phyloP scores from a whole-genome alignment of 2,888 invertebrate species.

The Diogma glabrata region DNA sequence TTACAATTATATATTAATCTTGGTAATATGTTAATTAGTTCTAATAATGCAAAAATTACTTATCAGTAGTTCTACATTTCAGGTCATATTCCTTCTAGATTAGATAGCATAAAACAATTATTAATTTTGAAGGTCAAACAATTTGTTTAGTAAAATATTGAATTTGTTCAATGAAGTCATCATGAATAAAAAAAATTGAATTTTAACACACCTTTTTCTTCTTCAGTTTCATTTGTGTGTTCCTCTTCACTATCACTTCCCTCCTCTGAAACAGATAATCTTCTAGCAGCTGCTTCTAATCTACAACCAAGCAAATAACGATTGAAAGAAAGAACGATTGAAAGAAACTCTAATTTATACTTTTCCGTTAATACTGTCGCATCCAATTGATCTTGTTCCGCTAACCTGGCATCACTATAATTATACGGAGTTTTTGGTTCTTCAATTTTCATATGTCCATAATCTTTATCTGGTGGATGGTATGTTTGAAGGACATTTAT shows the following conservation, averaged over 20 bases:
- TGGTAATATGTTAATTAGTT: no score
- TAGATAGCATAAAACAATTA: no score
- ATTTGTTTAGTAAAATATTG: no score
- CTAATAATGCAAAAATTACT: no score
- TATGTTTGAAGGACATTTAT: conserved; percentile 97
- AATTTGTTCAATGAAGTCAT: no score
- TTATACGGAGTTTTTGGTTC: conserved; percentile 93
- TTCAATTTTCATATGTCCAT: conserved; percentile 97
- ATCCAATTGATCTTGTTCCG: conserved; percentile 45
- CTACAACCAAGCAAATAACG: conserved; percentile 20
- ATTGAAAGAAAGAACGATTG: background rate
- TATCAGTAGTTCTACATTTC: no score
- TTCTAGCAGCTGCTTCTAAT: conserved; percentile 32
- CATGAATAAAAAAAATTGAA: no score
- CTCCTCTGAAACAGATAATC: conserved; percentile 39
- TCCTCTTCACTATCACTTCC: conserved; percentile 46
- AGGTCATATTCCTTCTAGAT: no score
- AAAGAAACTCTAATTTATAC: conserved; percentile 35
- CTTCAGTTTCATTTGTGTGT: conserved; percentile 47
- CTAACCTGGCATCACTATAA: conserved; percentile 47
- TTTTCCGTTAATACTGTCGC: conserved; percentile 68
- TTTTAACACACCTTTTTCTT: conserved; percentile 42
- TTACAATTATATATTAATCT: no score
- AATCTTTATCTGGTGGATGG: conserved; percentile 96
- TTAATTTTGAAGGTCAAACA: no score